These are phyloP conservation scores for Drosophila prostipennis DNA, from an alignment of 2,888 invertebrate genomes.

Conservation along the genomic window DNA sequence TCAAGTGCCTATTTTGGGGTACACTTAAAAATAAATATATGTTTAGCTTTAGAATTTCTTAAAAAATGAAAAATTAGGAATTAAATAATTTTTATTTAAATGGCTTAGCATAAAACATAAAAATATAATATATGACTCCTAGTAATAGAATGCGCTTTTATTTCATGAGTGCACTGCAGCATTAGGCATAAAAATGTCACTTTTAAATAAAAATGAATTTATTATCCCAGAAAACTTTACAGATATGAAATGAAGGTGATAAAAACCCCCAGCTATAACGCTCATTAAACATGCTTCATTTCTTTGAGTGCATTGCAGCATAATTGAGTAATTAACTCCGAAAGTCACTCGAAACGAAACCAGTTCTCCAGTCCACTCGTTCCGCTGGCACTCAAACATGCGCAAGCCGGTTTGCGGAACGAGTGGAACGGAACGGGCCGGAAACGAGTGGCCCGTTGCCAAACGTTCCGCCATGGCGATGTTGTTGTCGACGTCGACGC, in stretches of 20 bases:
- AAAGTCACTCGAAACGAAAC: slow-evolving; percentile 64
- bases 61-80: too few relatives aligned
- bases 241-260: not conserved
- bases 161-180: too few relatives aligned
- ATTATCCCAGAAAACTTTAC: not conserved
- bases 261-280: not conserved
- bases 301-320: slow-evolving; percentile 42
- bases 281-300: not conserved
- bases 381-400: slow-evolving; percentile 9
- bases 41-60: too few relatives aligned
- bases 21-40: slow-evolving; percentile 3
- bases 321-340: slow-evolving; percentile 73
- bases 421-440: slow-evolving; percentile 10
- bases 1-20: slow-evolving; percentile 34
- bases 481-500: slow-evolving; percentile 24
- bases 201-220: not conserved
- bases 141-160: too few relatives aligned
- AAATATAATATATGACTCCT: too few relatives aligned
- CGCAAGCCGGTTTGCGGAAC: slow-evolving; percentile 56
- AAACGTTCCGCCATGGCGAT: slow-evolving; percentile 4
- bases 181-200: not conserved
- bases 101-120: too few relatives aligned
- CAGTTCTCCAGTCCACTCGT: slow-evolving; percentile 54
- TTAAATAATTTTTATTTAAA: too few relatives aligned
- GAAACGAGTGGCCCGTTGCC: slow-evolving; percentile 9